Conservation (phyloP, 2,888 invertebrate species). For the Epistrophe eligans region DNA sequence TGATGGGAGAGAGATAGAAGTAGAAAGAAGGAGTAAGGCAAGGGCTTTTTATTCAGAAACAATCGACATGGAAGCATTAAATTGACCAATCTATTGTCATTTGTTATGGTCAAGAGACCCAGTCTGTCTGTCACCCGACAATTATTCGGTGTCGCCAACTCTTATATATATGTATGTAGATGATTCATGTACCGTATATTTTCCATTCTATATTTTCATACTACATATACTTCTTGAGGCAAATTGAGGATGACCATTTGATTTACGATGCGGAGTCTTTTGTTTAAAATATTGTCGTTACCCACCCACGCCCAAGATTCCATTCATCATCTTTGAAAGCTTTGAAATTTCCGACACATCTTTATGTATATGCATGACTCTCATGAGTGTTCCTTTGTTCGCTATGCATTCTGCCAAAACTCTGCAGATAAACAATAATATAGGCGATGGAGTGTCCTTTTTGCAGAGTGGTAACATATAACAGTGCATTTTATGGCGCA, state of each 20-base stretch:
- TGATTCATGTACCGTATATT: conserved; percentile 7
- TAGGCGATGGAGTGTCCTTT: neutral
- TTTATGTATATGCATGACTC: neutral
- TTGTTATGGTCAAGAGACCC: conserved; percentile 37
- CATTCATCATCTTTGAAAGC: conserved; percentile 61
- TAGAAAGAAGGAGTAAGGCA: neutral
- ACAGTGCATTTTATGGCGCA: conserved; percentile 23
- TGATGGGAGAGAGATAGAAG: neutral
- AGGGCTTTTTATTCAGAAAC: conserved; percentile 38
- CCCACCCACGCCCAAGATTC: conserved; percentile 19
- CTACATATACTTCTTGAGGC: conserved; percentile 22
- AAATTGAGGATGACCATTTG: conserved; percentile 64
- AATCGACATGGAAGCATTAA: conserved; percentile 53
- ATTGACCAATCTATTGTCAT: conserved; percentile 53
- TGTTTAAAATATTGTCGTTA: conserved; percentile 17
- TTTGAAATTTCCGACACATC: conserved; percentile 30
- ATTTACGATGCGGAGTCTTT: conserved; percentile 58
- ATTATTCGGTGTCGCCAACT: conserved; percentile 41
- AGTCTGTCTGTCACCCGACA: conserved; percentile 54
- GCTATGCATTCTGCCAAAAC: conserved; percentile 27
- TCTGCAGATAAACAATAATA: neutral
- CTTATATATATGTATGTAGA: neutral
- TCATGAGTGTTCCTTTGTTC: neutral
- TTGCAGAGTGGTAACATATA: neutral
- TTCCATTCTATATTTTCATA: neutral